phyloP scores from a whole-genome alignment of 2,113 vertebrate species.

The Catharus minimus region DNA sequence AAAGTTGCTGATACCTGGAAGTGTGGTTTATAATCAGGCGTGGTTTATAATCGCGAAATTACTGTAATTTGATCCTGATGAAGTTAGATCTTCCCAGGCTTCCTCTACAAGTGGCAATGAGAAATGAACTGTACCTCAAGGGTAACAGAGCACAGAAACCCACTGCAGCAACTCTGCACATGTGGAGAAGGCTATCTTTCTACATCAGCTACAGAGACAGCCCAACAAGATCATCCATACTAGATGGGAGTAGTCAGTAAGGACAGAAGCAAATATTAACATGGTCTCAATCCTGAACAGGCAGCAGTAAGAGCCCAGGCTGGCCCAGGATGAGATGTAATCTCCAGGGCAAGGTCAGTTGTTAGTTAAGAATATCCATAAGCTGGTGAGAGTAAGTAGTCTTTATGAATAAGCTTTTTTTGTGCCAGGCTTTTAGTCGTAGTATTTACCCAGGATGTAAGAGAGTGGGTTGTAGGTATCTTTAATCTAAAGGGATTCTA shows the following conservation, averaged over 20 bases:
- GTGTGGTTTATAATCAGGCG: no score
- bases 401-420: neutral
- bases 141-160: neutral
- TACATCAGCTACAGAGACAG: neutral
- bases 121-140: neutral
- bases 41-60: no score
- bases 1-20: no score
- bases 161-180: neutral
- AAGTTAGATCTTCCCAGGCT: neutral
- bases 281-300: neutral
- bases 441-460: neutral
- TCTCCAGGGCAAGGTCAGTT: neutral
- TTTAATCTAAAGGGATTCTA: neutral
- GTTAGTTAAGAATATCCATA: neutral
- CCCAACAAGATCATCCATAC: neutral
- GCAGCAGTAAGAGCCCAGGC: neutral
- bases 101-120: neutral
- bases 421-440: neutral
- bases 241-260: neutral
- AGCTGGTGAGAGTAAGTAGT: fast-evolving
- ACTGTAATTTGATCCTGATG: neutral
- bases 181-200: neutral
- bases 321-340: fast-evolving
- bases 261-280: neutral
- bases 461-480: neutral